Conservation (phyloP, 2,113 vertebrate species). For the Cyanocitta stelleri region DNA sequence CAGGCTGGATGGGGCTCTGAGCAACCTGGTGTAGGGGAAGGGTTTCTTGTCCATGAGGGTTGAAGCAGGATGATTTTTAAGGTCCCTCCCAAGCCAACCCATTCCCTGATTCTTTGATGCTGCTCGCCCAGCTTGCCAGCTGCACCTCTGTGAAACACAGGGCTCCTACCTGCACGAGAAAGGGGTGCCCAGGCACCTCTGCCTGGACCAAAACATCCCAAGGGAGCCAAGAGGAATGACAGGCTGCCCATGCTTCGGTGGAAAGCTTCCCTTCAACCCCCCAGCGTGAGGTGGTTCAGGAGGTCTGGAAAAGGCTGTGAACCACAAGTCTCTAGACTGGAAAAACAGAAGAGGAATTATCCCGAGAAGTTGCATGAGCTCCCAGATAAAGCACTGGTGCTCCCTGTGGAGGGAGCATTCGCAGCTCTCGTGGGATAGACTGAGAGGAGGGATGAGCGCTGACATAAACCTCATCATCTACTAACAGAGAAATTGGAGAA, state of each 20-base stretch:
- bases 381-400: neutral
- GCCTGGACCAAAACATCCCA: rapidly evolving
- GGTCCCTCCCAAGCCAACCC: neutral
- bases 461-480: neutral
- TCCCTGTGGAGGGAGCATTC: neutral
- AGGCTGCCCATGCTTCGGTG: neutral
- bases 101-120: neutral
- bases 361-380: neutral
- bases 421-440: neutral
- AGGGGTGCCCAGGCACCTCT: neutral
- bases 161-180: neutral
- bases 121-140: neutral
- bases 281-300: rapidly evolving
- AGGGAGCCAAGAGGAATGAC: neutral
- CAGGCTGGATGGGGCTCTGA: neutral
- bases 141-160: neutral
- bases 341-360: neutral
- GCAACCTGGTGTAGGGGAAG: rapidly evolving
- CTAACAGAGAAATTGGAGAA: constrained; percentile 7
- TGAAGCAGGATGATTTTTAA: neutral
- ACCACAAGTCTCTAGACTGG: neutral
- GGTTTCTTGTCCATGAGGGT: neutral
- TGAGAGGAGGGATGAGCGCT: neutral
- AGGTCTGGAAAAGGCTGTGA: neutral
- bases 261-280: neutral